Conservation (phyloP, 2,888 invertebrate species). For the Netelia fuscicornis region DNA sequence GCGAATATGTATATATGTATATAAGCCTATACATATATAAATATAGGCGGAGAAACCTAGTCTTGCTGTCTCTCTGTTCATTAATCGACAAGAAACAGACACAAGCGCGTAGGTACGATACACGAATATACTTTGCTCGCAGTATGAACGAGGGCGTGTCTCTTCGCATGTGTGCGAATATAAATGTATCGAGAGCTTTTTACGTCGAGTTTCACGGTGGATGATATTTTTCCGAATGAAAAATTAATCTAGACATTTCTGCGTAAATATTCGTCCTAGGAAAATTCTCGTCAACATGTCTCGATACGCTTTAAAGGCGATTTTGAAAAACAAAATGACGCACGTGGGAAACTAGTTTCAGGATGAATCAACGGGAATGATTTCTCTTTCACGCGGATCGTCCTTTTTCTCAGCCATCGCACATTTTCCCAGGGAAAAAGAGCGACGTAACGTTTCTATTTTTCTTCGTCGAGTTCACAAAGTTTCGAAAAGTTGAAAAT, state of each 20-base stretch:
- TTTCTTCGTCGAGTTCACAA: too few species aligned
- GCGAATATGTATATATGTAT: slow-evolving; percentile 6
- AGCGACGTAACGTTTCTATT: too few species aligned
- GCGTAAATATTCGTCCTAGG: not conserved
- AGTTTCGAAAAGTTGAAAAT: not conserved
- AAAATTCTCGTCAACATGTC: not conserved
- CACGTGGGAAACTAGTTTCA: not conserved
- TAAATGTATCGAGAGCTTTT: slow-evolving; percentile 20
- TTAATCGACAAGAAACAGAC: slow-evolving; percentile 43
- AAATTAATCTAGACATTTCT: slow-evolving; percentile 61
- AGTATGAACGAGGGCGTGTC: not conserved
- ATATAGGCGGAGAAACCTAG: slow-evolving; percentile 23
- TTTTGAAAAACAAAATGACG: not conserved
- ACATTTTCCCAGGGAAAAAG: too few species aligned
- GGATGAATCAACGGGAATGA: too few species aligned
- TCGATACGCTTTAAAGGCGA: not conserved
- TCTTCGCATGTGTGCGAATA: not conserved
- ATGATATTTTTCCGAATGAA: slow-evolving; percentile 65
- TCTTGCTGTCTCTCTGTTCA: slow-evolving; percentile 50
- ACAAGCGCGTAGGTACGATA: not conserved
- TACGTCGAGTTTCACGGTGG: slow-evolving; percentile 22
- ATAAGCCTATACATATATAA: not conserved
- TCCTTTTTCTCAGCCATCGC: too few species aligned
- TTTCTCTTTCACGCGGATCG: too few species aligned
- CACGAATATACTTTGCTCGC: not conserved